A percentile compares a stretch with the other conserved stretches of the same genome.
Evolutionary conservation across 2,888 invertebrate species (phyloP).

Genomic region (Drosophila borborema): DNA sequence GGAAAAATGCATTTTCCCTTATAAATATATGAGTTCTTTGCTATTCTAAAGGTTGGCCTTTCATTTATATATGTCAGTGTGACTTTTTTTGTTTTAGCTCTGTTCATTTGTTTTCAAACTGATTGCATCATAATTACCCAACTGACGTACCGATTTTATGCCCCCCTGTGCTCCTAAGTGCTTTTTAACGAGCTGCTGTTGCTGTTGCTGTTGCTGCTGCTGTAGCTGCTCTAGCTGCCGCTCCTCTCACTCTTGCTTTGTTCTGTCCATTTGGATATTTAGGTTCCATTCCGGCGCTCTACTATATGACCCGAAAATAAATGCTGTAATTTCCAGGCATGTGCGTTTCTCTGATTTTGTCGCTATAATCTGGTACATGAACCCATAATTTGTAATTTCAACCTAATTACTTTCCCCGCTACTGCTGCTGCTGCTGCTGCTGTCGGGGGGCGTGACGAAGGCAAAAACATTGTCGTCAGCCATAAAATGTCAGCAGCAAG

Average conservation of each 20-base stretch:
- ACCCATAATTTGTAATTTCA: conserved; percentile 82
- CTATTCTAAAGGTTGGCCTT: conserved; percentile 33
- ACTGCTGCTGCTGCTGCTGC: conserved; percentile 10
- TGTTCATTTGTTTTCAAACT: conserved; percentile 64
- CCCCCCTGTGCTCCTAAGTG: conserved; percentile 60
- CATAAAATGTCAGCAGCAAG: conserved; percentile 76
- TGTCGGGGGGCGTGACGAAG: conserved; percentile 35
- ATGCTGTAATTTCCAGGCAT: conserved; percentile 63
- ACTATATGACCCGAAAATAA: conserved; percentile 44
- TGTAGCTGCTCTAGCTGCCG: not conserved
- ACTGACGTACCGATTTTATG: conserved; percentile 45
- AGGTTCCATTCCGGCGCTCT: conserved; percentile 11
- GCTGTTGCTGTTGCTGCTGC: conserved; percentile 2
- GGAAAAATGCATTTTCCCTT: conserved; percentile 19
- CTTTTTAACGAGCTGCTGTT: conserved; percentile 75
- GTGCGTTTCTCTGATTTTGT: conserved; percentile 70
- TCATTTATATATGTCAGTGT: conserved; percentile 64
- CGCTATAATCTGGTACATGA: conserved; percentile 78
- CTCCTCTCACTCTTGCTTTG: conserved; percentile 5
- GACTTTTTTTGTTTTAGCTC: conserved; percentile 56
- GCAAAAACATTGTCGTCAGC: conserved; percentile 70
- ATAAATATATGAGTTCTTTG: conserved; percentile 8
- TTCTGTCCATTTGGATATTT: conserved; percentile 46
- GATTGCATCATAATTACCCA: conserved; percentile 78
- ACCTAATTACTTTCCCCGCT: conserved; percentile 75